Base-by-base conservation (phyloP, 2,888 invertebrate genomes). In the Arge pagana region DNA sequence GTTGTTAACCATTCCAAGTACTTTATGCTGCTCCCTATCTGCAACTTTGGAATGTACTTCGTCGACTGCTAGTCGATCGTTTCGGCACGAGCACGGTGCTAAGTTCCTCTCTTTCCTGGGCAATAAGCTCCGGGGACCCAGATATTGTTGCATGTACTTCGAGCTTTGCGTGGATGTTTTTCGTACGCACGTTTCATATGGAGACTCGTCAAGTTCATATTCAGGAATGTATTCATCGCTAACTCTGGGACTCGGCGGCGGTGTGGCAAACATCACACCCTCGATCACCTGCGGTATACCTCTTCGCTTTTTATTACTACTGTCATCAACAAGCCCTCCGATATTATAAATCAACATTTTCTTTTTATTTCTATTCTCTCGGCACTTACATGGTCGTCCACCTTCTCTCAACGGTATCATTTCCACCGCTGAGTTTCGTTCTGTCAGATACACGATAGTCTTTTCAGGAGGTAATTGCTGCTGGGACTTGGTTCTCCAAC, bases 151-250 rank as follows among this genome's bases (percentile, higher is more conserved):
- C 2, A 64, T 24, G 4, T 61, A 45, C 36, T 63, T 58, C 2
- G 59, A 48, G 31, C 37, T 40, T 11, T 50, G n/a, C 8, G 60
- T 52, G 28, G 50, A 55, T 16, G 53, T 39, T 45, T 58, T 31
- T 24, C 51, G 53, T 3, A 37, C 11, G 42, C 65, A 66, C 54
- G 55, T 61, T 3, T 66, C 56, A 43, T 69, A 64, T 0, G 68
- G 65, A 2, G 59, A 58, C 19, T 64, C 60, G 21, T 54, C 51
- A 4, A 73, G 54, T 48, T 68, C 72, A 45, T 74, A 72, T 50
- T 72, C 72, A 0, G 70, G 69, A 10, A 74, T 55, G 23, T 72
- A 73, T 41, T 74, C 72, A 6, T 70, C 62, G 39, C 71, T 72
- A 39, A 62, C 60, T 10, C 63, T 58, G 0, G 63, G 64, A 51